Evolutionary conservation across 1,140 invertebrate genomes (phyloP), one percentile per base, ranked within the genome.

Genomic region (Littorina saxatilis): DNA sequence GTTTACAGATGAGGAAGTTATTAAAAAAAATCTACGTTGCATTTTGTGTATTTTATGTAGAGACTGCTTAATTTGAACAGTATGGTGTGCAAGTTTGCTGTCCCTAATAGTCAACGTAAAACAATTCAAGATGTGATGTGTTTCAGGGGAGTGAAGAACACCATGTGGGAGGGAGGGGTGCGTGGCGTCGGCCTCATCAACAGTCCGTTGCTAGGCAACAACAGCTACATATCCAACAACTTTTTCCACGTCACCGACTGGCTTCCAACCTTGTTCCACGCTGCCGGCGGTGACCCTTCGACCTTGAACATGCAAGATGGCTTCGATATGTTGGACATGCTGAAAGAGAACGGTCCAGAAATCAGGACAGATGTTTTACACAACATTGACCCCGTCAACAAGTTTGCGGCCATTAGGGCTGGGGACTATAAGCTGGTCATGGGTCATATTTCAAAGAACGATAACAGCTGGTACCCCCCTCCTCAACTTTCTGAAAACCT

Each of bases 131-230:
- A n/a, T n/a, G n/a, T n/a, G n/a, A n/a, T n/a, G n/a, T 75, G 29
- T 85, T 86, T 58, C 86, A 91, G 89, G 79, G 92, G 92, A 7
- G 93, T 94, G 5, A 98, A 98, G 93, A 94, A 94, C 82, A 96
- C 96, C 0, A 90, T 96, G 23, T 97, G 95, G 95, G 96, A 99
- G 94, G 98, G 98, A 50, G 97, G 97, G 0, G 95, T 98, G 0
- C 93, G 96, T 83, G 95, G 95, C 0, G 94, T 94, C 0, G 96
- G 96, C 0, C 94, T 96, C n/a, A 92, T 98, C 81, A 97, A 96
- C 96, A 96, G 95, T 2, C 94, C 96, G 58, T 95, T 95, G 94
- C 92, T 94, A 23, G 89, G 89, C 43, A 87, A 86, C 13, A 79
- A 85, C 39, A 83, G 86, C 17, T 87, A 95, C 76, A 93, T 97